Evolutionary conservation across 2,797 vertebrate genomes (phyloP).

Genomic region (Microctenopoma lineatum): DNA sequence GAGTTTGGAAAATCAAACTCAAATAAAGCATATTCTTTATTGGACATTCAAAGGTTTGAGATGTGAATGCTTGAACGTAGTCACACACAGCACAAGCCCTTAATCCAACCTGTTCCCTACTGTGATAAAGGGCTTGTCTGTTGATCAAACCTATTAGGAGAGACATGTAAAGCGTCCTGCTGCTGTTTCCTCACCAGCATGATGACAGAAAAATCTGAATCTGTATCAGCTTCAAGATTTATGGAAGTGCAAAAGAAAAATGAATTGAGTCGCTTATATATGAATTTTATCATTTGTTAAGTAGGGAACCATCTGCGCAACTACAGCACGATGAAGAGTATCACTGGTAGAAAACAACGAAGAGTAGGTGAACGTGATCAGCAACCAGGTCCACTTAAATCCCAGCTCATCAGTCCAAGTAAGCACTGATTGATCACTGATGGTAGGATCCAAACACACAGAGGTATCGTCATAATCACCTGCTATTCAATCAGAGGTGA

Average conservation of each 20-base stretch:
- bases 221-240: background rate
- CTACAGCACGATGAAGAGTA: background rate
- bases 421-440: constrained; percentile 8
- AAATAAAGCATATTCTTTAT: constrained; percentile 32
- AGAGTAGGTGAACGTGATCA: constrained; percentile 21
- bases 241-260: background rate
- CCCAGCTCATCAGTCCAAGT: constrained; percentile 26
- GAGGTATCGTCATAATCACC: constrained; percentile 45
- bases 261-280: background rate
- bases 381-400: constrained; percentile 12
- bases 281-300: background rate
- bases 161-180: constrained; percentile 44
- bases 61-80: constrained; percentile 36
- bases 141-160: constrained; percentile 57
- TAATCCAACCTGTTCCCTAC: constrained; percentile 55
- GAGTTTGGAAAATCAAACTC: constrained; percentile 18
- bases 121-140: constrained; percentile 39
- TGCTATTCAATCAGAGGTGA: constrained; percentile 47
- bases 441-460: constrained; percentile 20
- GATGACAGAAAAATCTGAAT: background rate
- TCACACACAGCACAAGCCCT: constrained; percentile 40
- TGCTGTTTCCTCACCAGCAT: constrained; percentile 22
- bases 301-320: background rate
- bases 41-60: constrained; percentile 27
- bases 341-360: constrained; percentile 4